Evolutionary conservation across 2,888 invertebrate species (phyloP).

Genomic region (Ophion slaviceki): DNA sequence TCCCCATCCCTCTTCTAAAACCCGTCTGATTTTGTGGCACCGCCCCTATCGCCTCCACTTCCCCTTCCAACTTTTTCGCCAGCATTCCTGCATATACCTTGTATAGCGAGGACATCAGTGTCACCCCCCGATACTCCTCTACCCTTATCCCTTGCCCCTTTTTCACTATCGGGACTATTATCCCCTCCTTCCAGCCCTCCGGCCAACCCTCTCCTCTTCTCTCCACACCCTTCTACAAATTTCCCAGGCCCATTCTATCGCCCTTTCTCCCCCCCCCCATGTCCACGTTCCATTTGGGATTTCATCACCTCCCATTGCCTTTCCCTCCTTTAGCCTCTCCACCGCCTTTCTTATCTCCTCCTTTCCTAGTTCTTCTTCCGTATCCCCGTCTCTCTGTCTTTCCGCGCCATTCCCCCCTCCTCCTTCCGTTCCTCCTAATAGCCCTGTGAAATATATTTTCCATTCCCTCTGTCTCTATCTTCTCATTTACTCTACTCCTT

Average conservation of each 20-base stretch:
- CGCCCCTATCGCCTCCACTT: neutral
- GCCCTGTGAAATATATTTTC: neutral
- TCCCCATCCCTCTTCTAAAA: conserved; percentile 26
- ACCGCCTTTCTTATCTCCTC: conserved; percentile 4
- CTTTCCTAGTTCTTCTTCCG: conserved; percentile 1
- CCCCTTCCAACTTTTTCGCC: neutral
- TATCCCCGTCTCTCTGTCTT: neutral
- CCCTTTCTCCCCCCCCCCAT: neutral
- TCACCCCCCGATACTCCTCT: conserved; percentile 52
- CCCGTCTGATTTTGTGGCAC: conserved; percentile 10
- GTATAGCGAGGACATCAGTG: conserved; percentile 42
- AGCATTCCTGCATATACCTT: conserved; percentile 34
- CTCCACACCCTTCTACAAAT: neutral
- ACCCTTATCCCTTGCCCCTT: neutral
- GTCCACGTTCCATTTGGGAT: conserved; percentile 31
- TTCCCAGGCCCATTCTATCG: conserved; percentile 8
- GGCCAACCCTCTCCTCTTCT: conserved; percentile 16
- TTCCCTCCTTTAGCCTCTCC: conserved; percentile 3
- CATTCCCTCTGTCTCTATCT: too few relatives aligned
- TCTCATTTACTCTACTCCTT: too few relatives aligned
- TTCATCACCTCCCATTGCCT: conserved; percentile 21
- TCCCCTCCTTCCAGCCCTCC: conserved; percentile 28
- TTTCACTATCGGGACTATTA: conserved; percentile 25
- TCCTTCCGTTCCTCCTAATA: neutral
- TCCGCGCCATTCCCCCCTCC: too few relatives aligned